phyloP scores from a whole-genome alignment of 64 coral and sea anemone genomes.

The Pachyseris speciosa region DNA sequence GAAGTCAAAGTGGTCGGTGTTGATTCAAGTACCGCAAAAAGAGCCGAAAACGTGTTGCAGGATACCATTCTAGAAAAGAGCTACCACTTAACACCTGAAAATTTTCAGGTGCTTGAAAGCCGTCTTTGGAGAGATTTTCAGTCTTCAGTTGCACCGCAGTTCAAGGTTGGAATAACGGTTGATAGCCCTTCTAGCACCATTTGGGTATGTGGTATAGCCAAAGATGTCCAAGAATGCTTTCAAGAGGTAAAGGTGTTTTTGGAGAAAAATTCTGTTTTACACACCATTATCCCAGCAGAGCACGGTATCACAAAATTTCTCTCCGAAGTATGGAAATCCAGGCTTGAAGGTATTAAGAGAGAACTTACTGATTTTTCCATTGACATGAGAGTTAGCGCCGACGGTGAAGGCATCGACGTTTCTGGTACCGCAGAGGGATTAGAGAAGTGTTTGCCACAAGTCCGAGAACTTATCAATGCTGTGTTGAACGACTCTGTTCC shows the following conservation, averaged over 20 bases:
- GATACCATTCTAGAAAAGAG: conserved; percentile 31
- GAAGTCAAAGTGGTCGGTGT: conserved; percentile 48
- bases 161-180: neutral
- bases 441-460: neutral
- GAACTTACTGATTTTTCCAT: conserved; percentile 4
- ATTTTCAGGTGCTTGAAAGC: neutral
- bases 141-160: neutral
- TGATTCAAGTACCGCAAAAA: conserved; percentile 7
- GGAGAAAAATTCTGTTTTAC: conserved; percentile 57
- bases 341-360: conserved; percentile 16
- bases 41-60: conserved; percentile 30
- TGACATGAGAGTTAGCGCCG: neutral
- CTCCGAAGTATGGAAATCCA: conserved; percentile 28
- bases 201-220: conserved; percentile 31
- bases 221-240: conserved; percentile 3
- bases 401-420: neutral
- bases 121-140: conserved; percentile 54
- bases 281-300: neutral
- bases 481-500: neutral
- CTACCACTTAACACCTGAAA: conserved; percentile 26
- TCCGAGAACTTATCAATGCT: neutral
- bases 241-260: conserved; percentile 37
- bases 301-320: conserved; percentile 44
- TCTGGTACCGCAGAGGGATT: conserved; percentile 36
- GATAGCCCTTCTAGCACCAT: conserved; percentile 33